Evolutionary conservation across 2,113 vertebrate genomes (phyloP).

Genomic region (Sapajus apella): DNA sequence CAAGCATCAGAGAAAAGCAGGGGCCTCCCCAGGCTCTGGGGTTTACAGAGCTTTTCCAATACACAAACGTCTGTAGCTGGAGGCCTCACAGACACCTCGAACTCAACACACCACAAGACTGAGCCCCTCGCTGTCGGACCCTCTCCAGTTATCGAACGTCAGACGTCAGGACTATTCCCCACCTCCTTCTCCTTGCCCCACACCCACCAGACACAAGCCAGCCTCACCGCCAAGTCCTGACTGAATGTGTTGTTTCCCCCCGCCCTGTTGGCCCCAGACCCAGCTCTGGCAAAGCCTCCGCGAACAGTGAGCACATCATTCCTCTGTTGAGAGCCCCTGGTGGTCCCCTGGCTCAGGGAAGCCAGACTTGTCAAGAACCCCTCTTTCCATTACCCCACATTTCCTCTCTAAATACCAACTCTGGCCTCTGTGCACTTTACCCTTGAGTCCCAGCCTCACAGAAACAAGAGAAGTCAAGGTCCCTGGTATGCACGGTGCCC

Average conservation of each 20-base stretch:
- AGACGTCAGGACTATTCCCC: fast-evolving
- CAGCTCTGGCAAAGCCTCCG: neutral
- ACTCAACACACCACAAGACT: neutral
- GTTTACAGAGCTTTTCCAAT: neutral
- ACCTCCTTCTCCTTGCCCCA: neutral
- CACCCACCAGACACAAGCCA: neutral
- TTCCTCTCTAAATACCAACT: neutral
- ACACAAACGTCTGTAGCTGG: fast-evolving
- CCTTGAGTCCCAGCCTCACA: neutral
- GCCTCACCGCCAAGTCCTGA: neutral
- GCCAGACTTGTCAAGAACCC: neutral
- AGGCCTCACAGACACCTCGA: neutral
- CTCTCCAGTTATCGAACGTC: neutral
- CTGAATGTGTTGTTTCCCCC: neutral
- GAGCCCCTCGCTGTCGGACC: neutral
- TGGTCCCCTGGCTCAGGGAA: neutral
- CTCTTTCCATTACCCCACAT: fast-evolving
- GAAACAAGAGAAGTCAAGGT: neutral
- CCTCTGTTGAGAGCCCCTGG: neutral
- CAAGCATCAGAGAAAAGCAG: neutral
- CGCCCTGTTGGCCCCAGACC: too few relatives aligned
- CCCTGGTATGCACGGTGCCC: fast-evolving
- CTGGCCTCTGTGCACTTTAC: fast-evolving
- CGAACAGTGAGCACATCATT: fast-evolving
- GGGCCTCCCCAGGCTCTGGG: too few relatives aligned